Base-by-base conservation (phyloP, 1,140 invertebrate genomes). In the Heliconius hermathena region DNA sequence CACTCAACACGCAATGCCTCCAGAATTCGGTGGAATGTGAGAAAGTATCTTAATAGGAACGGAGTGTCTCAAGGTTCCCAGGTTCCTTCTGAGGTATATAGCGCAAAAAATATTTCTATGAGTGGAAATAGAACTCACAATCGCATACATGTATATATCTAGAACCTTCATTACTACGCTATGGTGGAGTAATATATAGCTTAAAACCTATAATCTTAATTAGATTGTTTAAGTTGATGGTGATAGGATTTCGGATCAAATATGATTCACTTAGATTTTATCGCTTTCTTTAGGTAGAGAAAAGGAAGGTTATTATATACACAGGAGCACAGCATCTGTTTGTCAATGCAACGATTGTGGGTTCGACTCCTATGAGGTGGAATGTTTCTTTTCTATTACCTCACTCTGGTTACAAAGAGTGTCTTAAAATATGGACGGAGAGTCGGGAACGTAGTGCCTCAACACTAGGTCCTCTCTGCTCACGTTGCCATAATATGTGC, bases 131-230 rank as follows among this genome's bases (percentile, higher is more conserved):
- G 54, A 57, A 57, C 54, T 20, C 3, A 57, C 6, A 57, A 57
- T 18, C 1, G 8, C 8, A 46, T 46, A 13, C 41, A 46, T 8
- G 8, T 11, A 9, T 52, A 8, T 8, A 52, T 52, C 0, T 52
- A 52, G 16, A 18, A 18, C 13, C 13, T 18, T 18, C 13, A 1
- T 16, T 18, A 52, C 49, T 18, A 18, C 0, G 18, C 11, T 52
- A 52, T 52, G 49, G 13, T 4, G 49, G 13, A 5, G 16, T 18
- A n/a, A 57, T 22, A 57, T 22, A 9, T 22, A 20, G 20, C 3
- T 57, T n/a, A 57, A 22, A n/a, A n/a, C n/a, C 54, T 57, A 57
- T 57, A 57, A 57, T 57, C 54, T n/a, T 57, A 22, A 57, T 57
- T 8, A 9, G 6, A 57, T 22, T 57, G 54, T 57, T 20, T n/a